Conservation (phyloP, 1,140 invertebrate genomes). For the Diabrotica undecimpunctata region DNA sequence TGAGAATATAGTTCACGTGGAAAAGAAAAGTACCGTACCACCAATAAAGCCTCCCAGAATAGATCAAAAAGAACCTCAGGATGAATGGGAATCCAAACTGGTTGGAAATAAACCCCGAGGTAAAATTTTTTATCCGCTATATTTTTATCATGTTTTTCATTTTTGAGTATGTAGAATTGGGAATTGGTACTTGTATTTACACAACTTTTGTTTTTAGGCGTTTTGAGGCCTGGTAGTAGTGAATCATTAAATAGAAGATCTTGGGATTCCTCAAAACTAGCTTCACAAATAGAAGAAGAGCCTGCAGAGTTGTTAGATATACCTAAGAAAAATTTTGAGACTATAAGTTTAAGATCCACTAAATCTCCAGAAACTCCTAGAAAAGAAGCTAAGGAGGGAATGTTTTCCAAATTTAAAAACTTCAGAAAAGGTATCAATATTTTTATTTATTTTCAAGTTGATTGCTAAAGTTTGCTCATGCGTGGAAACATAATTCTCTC, state of each 20-base stretch:
- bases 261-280: conserved; percentile 46
- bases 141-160: too few species aligned
- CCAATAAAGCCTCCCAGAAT: conserved; percentile 50
- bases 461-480: too few species aligned
- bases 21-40: conserved; percentile 23
- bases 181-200: too few species aligned
- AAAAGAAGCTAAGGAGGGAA: conserved; percentile 48
- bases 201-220: too few species aligned
- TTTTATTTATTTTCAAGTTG: neutral
- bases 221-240: conserved; percentile 34
- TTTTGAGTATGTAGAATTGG: too few species aligned
- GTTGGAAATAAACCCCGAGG: conserved; percentile 58
- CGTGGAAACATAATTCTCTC: too few species aligned
- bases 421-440: conserved; percentile 50
- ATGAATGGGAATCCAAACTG: conserved; percentile 82
- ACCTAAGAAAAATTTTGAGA: conserved; percentile 26
- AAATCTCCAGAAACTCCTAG: conserved; percentile 32
- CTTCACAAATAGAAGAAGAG: conserved; percentile 45
- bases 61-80: conserved; percentile 51
- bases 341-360: conserved; percentile 27
- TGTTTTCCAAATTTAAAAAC: conserved; percentile 51
- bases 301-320: conserved; percentile 28
- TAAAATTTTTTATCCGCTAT: conserved; percentile 17
- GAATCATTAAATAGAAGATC: conserved; percentile 42
- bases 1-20: conserved; percentile 47